Evolutionary conservation across 2,888 invertebrate species (phyloP), one percentile per base, ranked within the genome.

Genomic region (Sicus ferrugineus): DNA sequence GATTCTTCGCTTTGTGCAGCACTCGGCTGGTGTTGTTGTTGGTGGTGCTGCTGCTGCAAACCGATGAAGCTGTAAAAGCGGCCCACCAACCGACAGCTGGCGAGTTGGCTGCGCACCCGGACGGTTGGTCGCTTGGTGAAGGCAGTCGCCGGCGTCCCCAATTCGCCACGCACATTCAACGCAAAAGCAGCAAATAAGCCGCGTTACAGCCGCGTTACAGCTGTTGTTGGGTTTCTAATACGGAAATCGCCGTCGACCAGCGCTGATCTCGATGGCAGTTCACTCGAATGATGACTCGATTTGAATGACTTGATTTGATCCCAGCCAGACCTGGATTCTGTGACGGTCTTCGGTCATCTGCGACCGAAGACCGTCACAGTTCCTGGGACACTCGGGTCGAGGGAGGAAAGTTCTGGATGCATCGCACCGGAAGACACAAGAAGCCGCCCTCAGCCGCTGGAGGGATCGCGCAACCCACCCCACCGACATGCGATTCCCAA

Each of bases 91-190:
- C 21, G 56, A 5, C 28, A 28, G 19, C 26, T 56, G 26, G 14
- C 30, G 16, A 28, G 56, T 28, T 3, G n/a, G 9, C 9, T 2
- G 52, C 0, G 9, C 26, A 26, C 23, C 52, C n/a, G n/a, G n/a
- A n/a, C n/a, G n/a, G n/a, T n/a, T n/a, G n/a, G n/a, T 56, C 6
- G 4, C 11, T 26, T 28, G 9, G 21, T 21, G 52, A 52, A 54
- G n/a, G 6, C 58, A 38, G 54, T 52, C 28, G 50, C 19, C 21
- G 1, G 28, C 16, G 63, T 26, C 48, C 6, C 59, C 63, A 66
- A 69, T 71, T 69, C 67, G 61, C 23, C 64, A 72, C 71, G 71
- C 71, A 71, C 69, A 69, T 67, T 65, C 68, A 72, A 69, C 52
- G 46, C 23, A 30, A 21, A 28, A 23, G 56, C 9, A 66, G 52